A percentile compares a stretch with the other conserved stretches of the same genome.
Conservation (phyloP, 2,113 vertebrate species). For the Phyllostomus hastatus region DNA sequence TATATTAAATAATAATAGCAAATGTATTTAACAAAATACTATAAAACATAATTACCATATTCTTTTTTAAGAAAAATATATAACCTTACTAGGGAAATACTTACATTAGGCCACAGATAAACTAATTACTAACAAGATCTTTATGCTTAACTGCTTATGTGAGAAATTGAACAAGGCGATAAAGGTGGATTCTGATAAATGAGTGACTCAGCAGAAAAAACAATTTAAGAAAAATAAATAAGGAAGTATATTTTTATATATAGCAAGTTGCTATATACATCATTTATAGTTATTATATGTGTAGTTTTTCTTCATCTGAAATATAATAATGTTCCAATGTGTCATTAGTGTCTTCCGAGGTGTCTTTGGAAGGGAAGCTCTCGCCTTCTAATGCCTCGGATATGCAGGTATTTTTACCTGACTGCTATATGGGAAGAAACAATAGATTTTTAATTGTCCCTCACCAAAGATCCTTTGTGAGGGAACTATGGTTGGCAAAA, state of each 20-base stretch:
- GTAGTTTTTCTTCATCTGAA: neutral
- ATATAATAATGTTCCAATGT: neutral
- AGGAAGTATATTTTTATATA: conserved; percentile 41
- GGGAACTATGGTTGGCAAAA: neutral
- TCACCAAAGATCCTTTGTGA: neutral
- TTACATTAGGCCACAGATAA: neutral
- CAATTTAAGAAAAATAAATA: neutral
- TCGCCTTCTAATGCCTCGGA: neutral
- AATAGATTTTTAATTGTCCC: neutral
- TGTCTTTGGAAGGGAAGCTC: neutral
- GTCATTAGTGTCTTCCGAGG: neutral
- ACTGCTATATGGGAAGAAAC: neutral
- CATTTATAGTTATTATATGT: conserved; percentile 4
- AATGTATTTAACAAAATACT: neutral
- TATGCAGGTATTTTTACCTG: neutral
- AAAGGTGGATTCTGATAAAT: neutral
- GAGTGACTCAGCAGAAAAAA: neutral
- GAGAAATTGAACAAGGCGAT: neutral
- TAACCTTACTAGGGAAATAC: neutral
- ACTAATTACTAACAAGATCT: neutral
- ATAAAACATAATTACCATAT: neutral
- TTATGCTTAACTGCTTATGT: neutral
- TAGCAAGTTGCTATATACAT: neutral
- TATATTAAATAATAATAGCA: neutral
- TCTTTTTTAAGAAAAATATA: conserved; percentile 9